A percentile compares a stretch with the other conserved stretches of the same genome.
Evolutionary conservation across 2,888 invertebrate genomes (phyloP).

Genomic region (Agrochola litura): DNA sequence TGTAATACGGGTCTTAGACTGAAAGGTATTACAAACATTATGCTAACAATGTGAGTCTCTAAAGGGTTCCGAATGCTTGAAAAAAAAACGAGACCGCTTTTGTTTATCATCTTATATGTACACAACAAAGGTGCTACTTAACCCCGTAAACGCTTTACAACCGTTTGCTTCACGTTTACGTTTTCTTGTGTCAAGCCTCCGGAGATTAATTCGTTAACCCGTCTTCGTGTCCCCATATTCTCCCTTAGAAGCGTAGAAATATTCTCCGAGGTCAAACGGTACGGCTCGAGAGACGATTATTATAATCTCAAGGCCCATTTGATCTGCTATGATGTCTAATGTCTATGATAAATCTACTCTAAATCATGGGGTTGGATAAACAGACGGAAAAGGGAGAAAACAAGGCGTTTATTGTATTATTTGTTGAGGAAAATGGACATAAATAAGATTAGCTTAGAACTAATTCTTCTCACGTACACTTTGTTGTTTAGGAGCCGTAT

Average conservation of each 20-base stretch:
- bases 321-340: slow-evolving; percentile 8
- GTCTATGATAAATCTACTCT: slow-evolving; percentile 16
- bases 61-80: neutral
- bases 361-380: slow-evolving; percentile 28
- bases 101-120: neutral
- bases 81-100: neutral
- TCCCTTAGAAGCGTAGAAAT: slow-evolving; percentile 1
- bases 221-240: neutral
- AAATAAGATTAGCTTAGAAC: slow-evolving; percentile 18
- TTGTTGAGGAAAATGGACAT: slow-evolving; percentile 20
- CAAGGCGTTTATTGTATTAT: slow-evolving; percentile 3
- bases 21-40: too few relatives aligned
- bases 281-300: slow-evolving; percentile 19
- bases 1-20: neutral
- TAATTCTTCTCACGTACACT: slow-evolving; percentile 36
- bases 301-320: slow-evolving; percentile 32
- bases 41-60: neutral
- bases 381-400: neutral
- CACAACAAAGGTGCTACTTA: neutral
- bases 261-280: slow-evolving; percentile 6
- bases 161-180: neutral
- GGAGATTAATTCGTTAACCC: neutral
- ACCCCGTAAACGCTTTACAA: neutral
- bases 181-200: neutral
- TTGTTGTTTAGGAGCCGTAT: slow-evolving; percentile 14